These are phyloP conservation scores for Meiosimyza platycephala DNA, from an alignment of 2,888 invertebrate species.

Conservation along the genomic window DNA sequence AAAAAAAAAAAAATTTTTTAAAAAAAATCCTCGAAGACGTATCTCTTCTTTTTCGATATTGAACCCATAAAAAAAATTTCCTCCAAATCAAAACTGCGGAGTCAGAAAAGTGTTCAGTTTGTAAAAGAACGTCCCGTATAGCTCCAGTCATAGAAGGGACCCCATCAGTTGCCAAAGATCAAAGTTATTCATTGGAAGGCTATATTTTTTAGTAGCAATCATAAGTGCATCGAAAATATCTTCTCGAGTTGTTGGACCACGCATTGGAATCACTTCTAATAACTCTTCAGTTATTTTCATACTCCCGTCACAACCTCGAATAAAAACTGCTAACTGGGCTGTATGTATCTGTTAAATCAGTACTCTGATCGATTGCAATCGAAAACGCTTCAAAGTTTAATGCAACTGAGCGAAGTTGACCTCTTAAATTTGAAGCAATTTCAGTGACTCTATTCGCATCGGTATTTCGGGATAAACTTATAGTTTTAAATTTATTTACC, in stretches of 20 bases:
- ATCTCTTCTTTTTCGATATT: too few species aligned
- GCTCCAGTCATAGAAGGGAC: conserved; percentile 18
- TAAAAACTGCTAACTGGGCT: too few species aligned
- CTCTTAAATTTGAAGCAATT: too few species aligned
- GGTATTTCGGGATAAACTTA: neutral
- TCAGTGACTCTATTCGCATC: conserved; percentile 1
- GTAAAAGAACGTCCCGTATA: conserved; percentile 20
- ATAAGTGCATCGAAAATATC: conserved; percentile 30
- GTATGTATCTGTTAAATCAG: conserved; percentile 24
- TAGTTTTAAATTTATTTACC: neutral
- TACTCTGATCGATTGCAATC: conserved; percentile 25
- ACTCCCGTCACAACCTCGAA: conserved; percentile 15
- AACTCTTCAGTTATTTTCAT: conserved; percentile 28
- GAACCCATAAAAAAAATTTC: too few species aligned
- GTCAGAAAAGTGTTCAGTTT: too few species aligned
- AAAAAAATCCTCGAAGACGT: too few species aligned
- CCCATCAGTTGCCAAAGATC: conserved; percentile 27
- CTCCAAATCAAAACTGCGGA: too few species aligned
- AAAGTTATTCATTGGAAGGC: conserved; percentile 15
- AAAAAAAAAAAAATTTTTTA: too few species aligned
- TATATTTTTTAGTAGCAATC: conserved; percentile 16
- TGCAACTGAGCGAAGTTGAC: neutral
- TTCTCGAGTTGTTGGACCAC: conserved; percentile 27
- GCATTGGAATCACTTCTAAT: neutral
- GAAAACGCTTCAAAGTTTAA: conserved; percentile 14